Conservation (phyloP, 2,888 invertebrate species). For the Mechanitis messenoides region DNA sequence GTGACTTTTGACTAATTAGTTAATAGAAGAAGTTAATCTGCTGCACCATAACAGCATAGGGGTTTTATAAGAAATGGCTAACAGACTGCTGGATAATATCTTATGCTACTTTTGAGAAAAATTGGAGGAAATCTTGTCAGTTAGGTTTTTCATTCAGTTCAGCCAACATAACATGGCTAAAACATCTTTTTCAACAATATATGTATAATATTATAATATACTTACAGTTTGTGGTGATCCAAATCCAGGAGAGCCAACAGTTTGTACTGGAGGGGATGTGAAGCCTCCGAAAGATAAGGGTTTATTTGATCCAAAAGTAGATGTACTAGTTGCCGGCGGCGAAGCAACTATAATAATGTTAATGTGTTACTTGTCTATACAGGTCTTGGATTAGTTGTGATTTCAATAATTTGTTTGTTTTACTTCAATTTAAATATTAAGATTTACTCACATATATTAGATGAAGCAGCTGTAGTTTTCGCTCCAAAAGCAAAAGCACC, state of each 20-base stretch:
- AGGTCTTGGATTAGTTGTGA: not conserved
- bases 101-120: too few relatives aligned
- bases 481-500: conserved; percentile 54
- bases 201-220: not conserved
- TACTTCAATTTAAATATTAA: too few relatives aligned
- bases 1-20: too few relatives aligned
- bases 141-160: too few relatives aligned
- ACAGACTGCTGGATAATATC: too few relatives aligned
- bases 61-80: too few relatives aligned
- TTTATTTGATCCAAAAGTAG: conserved; percentile 53
- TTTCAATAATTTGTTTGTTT: not conserved
- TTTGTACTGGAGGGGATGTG: conserved; percentile 59
- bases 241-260: conserved; percentile 62
- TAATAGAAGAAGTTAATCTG: too few relatives aligned
- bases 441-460: conserved; percentile 50
- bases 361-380: not conserved
- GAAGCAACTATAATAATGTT: conserved; percentile 41
- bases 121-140: too few relatives aligned
- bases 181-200: too few relatives aligned
- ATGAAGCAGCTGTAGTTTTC: conserved; percentile 49
- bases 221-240: conserved; percentile 42
- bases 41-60: too few relatives aligned
- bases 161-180: too few relatives aligned
- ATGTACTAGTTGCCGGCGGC: conserved; percentile 40
- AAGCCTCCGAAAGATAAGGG: conserved; percentile 52